Conservation (phyloP, 2,797 vertebrate species). For the Moxostoma hubbsi region DNA sequence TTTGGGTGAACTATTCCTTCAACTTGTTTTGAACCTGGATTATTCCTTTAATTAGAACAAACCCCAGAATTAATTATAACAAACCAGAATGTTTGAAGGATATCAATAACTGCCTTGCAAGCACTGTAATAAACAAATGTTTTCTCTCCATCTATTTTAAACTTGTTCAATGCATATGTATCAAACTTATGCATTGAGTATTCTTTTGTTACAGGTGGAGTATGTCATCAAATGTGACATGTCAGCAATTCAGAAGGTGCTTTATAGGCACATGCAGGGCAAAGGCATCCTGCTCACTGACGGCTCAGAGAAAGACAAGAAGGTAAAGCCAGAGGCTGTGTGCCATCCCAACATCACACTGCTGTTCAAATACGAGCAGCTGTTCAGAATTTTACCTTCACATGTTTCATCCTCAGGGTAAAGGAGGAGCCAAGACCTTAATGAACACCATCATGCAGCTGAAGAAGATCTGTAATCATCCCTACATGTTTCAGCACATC, state of each 20-base stretch:
- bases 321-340: conserved; percentile 74
- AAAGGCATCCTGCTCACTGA: conserved; percentile 97
- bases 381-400: background rate
- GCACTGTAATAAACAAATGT: no score
- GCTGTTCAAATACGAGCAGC: background rate
- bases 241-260: conserved; percentile 96
- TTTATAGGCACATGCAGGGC: conserved; percentile 97
- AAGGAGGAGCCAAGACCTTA: conserved; percentile 96
- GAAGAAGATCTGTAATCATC: conserved; percentile 98
- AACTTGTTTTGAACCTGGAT: no score
- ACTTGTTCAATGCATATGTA: background rate
- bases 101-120: background rate
- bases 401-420: conserved; percentile 79
- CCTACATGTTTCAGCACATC: conserved; percentile 97
- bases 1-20: no score
- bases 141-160: background rate
- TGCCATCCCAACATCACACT: background rate
- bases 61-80: no score
- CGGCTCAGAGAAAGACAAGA: conserved; percentile 98
- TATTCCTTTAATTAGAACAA: no score
- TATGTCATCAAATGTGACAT: conserved; percentile 98
- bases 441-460: conserved; percentile 99
- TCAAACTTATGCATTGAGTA: conserved; percentile 85
- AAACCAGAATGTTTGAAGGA: background rate
- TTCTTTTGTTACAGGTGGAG: conserved; percentile 83